Evolutionary conservation across 1,140 invertebrate species (phyloP), one percentile per base, ranked within the genome.

Genomic region (Hypsibius dujardini): DNA sequence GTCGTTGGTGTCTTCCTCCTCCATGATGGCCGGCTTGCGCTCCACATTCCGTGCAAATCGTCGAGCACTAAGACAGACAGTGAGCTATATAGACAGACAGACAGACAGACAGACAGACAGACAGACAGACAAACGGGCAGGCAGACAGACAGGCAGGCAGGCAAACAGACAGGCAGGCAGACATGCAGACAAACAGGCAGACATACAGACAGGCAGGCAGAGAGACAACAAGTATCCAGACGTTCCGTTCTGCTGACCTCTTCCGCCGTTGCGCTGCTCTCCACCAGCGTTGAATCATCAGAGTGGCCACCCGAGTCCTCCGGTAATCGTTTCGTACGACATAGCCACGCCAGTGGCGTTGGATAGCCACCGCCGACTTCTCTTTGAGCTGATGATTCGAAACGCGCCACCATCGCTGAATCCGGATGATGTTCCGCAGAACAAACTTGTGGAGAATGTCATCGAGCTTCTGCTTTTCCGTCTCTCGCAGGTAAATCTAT

Each of bases 401-500:
- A 0, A 88, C 85, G 60, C 92, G 83, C 78, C 91, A 92, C 91
- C 91, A 95, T 70, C 90, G 82, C 79, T 97, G 93, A 73, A 96
- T 88, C 1, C 86, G 87, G 59, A 93, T 86, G 75, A 96, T 95
- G 70, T 89, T 87, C 42, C 88, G 85, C 84, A 96, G 90, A 73
- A 96, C 95, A 76, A 92, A 89, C 77, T 92, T 87, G 80, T 97
- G 92, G 46, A 97, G 81, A 72, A 88, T 85, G 75, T 90, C 89
- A 77, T 96, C 92, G 59, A 96, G 78, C 78, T 90, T 88, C 73
- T 91, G 85, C 79, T 95, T 95, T 79, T 95, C 92, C n/a, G 88
- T 88, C 78, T 95, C 92, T 59, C 92, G 82, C 79, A 95, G 84
- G 76, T 95, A 95, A 56, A 96, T 88, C 83, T 82, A 73, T n/a